A percentile compares a stretch with the other conserved stretches of the same genome.
phyloP scores from a whole-genome alignment of 2,888 invertebrate genomes.

The Aspidapion aeneum region DNA sequence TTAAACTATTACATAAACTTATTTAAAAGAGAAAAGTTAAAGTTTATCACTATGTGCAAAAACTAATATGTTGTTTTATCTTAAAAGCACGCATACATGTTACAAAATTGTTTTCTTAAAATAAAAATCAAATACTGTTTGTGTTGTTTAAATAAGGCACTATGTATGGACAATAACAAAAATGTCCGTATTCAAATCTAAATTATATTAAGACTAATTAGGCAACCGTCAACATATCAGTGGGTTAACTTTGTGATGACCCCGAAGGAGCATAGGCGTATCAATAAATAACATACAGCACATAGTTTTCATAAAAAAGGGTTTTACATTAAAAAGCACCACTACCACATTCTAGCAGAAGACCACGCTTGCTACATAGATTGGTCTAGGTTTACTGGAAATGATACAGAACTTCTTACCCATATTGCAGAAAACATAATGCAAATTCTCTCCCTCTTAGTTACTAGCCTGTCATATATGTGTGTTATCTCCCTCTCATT shows the following conservation, averaged over 20 bases:
- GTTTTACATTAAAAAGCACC: no score
- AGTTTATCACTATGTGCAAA: neutral
- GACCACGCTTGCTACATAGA: no score
- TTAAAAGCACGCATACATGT: neutral
- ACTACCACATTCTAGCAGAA: no score
- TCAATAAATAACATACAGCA: no score
- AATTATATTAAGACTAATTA: constrained; percentile 2
- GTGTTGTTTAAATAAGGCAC: neutral
- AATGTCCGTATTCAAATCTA: neutral
- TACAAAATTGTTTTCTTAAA: no score
- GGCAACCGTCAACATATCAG: neutral
- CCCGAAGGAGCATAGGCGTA: neutral
- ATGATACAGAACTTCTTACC: no score
- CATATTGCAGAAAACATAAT: no score
- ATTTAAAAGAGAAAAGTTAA: neutral
- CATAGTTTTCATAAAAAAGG: no score
- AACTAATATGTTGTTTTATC: neutral
- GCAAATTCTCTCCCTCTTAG: no score
- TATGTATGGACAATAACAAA: neutral
- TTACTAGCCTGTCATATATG: no score
- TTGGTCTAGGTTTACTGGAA: no score
- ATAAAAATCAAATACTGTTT: neutral
- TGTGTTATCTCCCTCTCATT: no score
- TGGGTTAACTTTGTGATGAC: constrained; percentile 2
- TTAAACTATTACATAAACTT: constrained; percentile 2